A percentile compares a stretch with the other conserved stretches of the same genome.
These are phyloP conservation scores for Crocodylus rhombifer DNA, from an alignment of 2,797 vertebrate species.

Conservation along the genomic window DNA sequence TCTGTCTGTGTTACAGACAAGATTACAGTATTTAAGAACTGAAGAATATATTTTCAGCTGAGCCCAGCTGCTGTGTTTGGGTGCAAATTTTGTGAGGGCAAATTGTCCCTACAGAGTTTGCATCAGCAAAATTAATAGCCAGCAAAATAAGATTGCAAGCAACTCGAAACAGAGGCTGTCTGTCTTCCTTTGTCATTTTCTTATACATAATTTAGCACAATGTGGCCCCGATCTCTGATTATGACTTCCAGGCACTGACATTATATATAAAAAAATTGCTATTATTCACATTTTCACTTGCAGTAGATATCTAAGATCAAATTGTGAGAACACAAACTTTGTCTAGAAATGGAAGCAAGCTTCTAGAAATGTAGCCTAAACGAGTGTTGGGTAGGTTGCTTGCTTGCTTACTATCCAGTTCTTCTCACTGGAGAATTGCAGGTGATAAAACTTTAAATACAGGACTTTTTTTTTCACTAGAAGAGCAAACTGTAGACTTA, in stretches of 20 bases:
- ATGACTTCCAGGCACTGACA: background rate
- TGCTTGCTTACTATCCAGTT: too few species aligned
- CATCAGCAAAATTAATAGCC: background rate
- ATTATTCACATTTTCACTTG: background rate
- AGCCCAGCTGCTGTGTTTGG: background rate
- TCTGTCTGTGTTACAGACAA: constrained; percentile 18
- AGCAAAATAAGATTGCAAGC: background rate
- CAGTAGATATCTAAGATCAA: background rate
- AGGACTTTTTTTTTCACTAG: background rate
- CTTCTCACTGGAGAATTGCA: background rate
- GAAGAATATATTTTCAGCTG: background rate
- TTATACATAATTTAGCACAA: background rate
- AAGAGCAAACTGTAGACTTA: constrained; percentile 7
- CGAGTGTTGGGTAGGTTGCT: too few species aligned
- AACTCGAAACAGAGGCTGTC: background rate
- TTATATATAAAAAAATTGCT: background rate
- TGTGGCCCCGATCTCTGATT: background rate
- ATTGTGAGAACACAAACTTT: background rate
- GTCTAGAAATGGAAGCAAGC: background rate
- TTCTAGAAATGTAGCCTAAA: background rate
- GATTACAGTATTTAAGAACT: constrained; percentile 32
- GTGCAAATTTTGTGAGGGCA: background rate
- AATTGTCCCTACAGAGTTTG: background rate
- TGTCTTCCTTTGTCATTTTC: background rate
- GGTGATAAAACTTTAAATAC: background rate